Percentiles rank a stretch among this genome's conserved stretches.
Conservation (phyloP, 2,888 invertebrate genomes). For the Eurytoma californica region DNA sequence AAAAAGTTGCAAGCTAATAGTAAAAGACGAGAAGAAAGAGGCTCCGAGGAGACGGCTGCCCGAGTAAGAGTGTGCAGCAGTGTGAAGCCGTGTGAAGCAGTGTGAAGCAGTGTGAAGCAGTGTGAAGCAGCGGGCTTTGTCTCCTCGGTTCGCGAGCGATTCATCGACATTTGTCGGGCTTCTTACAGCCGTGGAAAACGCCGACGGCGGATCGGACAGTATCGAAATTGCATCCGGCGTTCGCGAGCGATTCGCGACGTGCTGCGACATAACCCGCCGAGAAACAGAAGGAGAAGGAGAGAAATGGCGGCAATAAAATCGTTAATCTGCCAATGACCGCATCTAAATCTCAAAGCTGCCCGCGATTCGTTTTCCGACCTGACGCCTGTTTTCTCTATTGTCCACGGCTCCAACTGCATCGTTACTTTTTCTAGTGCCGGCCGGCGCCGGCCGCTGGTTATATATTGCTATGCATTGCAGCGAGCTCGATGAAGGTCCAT, state of each 20-base stretch:
- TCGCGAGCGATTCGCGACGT: not conserved
- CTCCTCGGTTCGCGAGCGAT: conserved; percentile 22
- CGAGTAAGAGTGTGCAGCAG: not conserved
- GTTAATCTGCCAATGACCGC: conserved; percentile 51
- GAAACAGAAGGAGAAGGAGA: conserved; percentile 12
- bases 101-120: not conserved
- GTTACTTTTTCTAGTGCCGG: not conserved
- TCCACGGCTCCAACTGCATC: conserved; percentile 6
- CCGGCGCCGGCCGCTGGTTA: not conserved
- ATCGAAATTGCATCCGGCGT: conserved; percentile 44
- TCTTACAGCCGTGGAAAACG: conserved; percentile 31
- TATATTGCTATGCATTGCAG: conserved; percentile 10
- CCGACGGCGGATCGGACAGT: conserved; percentile 36
- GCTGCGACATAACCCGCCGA: conserved; percentile 10
- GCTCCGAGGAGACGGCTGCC: not conserved
- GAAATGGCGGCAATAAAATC: conserved; percentile 42
- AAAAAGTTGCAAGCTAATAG: conserved; percentile 19
- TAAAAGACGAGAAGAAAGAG: not conserved
- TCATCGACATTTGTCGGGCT: conserved; percentile 39
- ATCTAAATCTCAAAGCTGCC: conserved; percentile 49
- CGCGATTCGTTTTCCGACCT: conserved; percentile 42
- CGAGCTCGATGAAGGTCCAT: not conserved
- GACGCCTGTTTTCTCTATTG: conserved; percentile 47
- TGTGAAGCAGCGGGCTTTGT: conserved; percentile 8
- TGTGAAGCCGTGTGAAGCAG: not conserved